Conservation (phyloP, 2,113 vertebrate genomes). For the Machaerirhynchus nigripectus region DNA sequence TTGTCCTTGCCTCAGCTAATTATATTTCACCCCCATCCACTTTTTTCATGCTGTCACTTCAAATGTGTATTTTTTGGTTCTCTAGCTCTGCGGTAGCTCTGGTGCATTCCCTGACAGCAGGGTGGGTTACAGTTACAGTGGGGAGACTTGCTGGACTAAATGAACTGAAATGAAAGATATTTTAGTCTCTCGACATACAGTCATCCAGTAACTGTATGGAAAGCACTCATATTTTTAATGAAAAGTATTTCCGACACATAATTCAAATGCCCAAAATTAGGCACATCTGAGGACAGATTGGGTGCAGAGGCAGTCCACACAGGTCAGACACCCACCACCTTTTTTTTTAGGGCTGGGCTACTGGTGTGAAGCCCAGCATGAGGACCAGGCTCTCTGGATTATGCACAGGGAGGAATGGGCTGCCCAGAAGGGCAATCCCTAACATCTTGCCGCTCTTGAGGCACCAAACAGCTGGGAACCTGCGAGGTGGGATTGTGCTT, state of each 20-base stretch:
- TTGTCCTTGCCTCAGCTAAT: slow-evolving; percentile 66
- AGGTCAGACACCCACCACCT: not conserved
- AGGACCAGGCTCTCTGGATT: not conserved
- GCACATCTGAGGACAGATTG: not conserved
- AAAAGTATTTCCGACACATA: not conserved
- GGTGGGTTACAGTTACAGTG: slow-evolving; percentile 20
- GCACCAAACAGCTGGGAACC: not conserved
- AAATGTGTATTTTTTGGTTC: slow-evolving; percentile 33
- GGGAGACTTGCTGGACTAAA: slow-evolving; percentile 10
- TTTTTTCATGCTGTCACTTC: slow-evolving; percentile 55
- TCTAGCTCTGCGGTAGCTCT: not conserved
- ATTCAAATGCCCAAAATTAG: not conserved
- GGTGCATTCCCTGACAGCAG: slow-evolving; percentile 21
- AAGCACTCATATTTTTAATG: not conserved
- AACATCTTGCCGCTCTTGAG: not conserved
- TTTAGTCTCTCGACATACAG: not conserved
- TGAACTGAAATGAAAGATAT: slow-evolving; percentile 14
- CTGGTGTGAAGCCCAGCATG: not conserved
- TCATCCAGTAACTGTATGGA: not conserved
- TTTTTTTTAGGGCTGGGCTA: not conserved
- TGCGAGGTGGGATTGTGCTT: accelerated
- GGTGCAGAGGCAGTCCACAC: not conserved
- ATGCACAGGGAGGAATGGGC: not conserved
- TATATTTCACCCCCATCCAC: slow-evolving; percentile 41
- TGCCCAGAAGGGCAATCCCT: not conserved